Conservation (phyloP, 2,113 vertebrate genomes). For the Chrysemys picta region DNA sequence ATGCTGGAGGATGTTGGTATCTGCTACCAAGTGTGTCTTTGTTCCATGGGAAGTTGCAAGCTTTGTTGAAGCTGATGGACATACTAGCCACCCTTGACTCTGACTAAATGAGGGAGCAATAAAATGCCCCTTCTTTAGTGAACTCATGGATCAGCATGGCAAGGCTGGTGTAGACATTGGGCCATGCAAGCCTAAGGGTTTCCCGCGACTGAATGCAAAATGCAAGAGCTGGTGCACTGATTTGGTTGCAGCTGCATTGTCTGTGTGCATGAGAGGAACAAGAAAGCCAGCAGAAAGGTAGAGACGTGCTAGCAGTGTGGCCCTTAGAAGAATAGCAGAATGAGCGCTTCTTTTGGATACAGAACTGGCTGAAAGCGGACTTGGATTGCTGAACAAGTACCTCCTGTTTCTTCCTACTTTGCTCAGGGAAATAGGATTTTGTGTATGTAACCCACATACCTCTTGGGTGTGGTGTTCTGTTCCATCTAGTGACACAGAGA, state of each 20-base stretch:
- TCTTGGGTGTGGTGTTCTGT: too few species aligned
- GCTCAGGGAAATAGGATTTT: rapidly evolving
- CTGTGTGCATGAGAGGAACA: neutral
- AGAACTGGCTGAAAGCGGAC: neutral
- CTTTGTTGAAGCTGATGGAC: neutral
- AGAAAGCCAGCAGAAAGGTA: neutral
- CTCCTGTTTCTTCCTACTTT: rapidly evolving
- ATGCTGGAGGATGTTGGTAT: neutral
- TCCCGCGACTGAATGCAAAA: neutral
- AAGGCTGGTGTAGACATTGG: neutral
- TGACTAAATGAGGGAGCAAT: neutral
- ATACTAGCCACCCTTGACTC: neutral
- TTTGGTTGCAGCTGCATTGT: neutral
- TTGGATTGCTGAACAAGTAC: neutral
- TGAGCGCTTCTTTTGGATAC: neutral
- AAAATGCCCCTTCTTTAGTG: neutral
- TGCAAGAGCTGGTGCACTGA: neutral
- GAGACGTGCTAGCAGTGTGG: neutral
- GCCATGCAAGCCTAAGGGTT: neutral
- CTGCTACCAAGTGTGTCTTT: neutral
- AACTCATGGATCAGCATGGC: neutral
- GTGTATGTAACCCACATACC: neutral
- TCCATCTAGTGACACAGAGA: too few species aligned
- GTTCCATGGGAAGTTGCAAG: neutral
- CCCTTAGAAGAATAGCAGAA: neutral